Percentiles rank a stretch among this genome's conserved stretches.
phyloP scores from a whole-genome alignment of 1,140 invertebrate species.

The Leptinotarsa texana region DNA sequence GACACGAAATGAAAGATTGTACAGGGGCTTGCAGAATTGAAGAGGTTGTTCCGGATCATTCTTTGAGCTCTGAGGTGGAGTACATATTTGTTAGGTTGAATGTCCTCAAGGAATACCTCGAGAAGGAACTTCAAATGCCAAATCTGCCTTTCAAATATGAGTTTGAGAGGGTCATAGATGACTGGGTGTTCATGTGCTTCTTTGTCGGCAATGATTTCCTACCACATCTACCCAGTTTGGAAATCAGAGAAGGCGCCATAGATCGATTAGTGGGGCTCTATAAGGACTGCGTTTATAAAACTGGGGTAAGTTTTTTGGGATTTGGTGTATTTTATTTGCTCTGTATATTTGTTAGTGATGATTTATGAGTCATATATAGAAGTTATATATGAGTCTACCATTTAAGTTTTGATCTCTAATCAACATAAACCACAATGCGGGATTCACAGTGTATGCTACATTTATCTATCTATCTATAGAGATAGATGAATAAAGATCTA shows the following conservation, averaged over 20 bases:
- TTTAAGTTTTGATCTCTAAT: too few species aligned
- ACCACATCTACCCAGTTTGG: conserved; percentile 96
- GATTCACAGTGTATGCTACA: too few species aligned
- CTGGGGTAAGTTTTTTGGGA: conserved; percentile 64
- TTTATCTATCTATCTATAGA: too few species aligned
- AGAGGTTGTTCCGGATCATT: conserved; percentile 53
- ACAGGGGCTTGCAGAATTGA: conserved; percentile 60
- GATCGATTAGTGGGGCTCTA: conserved; percentile 93
- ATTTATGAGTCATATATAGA: too few species aligned
- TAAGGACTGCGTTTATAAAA: conserved; percentile 93
- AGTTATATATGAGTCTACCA: too few species aligned
- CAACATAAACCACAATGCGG: too few species aligned
- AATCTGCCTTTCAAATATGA: conserved; percentile 91
- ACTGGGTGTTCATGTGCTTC: conserved; percentile 99
- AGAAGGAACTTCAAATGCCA: conserved; percentile 88
- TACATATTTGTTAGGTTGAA: conserved; percentile 91
- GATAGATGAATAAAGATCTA: too few species aligned
- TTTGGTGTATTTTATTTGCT: conserved; percentile 22
- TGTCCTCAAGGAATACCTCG: conserved; percentile 94
- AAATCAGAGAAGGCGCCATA: conserved; percentile 97
- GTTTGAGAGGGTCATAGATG: conserved; percentile 90
- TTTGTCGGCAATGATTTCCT: conserved; percentile 99
- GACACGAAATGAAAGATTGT: conserved; percentile 97
- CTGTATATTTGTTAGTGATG: conserved; percentile 11
- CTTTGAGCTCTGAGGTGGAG: conserved; percentile 67